phyloP scores from a whole-genome alignment of 1,140 invertebrate genomes.

The Aphaenogaster floridana region DNA sequence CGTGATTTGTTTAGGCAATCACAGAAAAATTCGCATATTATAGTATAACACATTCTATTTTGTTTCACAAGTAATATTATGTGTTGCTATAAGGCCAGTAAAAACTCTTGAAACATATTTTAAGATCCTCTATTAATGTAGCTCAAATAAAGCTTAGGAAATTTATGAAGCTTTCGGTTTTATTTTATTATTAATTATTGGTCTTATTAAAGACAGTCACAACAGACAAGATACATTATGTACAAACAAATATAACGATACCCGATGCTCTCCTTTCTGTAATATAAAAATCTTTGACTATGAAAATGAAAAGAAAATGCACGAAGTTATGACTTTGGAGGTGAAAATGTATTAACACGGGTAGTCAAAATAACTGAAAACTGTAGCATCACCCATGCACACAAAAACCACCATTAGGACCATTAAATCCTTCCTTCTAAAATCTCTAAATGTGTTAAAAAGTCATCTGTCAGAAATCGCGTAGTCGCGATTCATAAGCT shows the following conservation, averaged over 20 bases:
- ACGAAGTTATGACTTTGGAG: neutral
- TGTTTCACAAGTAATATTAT: slow-evolving; percentile 33
- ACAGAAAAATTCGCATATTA: slow-evolving; percentile 9
- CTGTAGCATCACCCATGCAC: slow-evolving; percentile 54
- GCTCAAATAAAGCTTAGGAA: slow-evolving; percentile 29
- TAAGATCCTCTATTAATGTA: neutral
- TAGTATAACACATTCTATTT: slow-evolving; percentile 38
- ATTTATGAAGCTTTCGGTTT: slow-evolving; percentile 41
- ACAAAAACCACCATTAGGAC: slow-evolving; percentile 43
- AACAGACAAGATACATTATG: slow-evolving; percentile 17
- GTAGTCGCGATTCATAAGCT: neutral
- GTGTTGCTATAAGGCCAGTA: slow-evolving; percentile 45
- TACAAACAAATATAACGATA: slow-evolving; percentile 30
- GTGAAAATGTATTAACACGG: slow-evolving; percentile 13
- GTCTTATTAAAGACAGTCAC: slow-evolving; percentile 14
- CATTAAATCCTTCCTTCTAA: slow-evolving; percentile 37
- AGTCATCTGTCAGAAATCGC: slow-evolving; percentile 28
- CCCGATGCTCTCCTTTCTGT: neutral
- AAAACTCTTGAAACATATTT: slow-evolving; percentile 34
- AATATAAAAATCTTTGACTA: slow-evolving; percentile 42
- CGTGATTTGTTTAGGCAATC: slow-evolving; percentile 18
- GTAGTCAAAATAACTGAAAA: slow-evolving; percentile 54
- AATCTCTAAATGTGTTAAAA: slow-evolving; percentile 52
- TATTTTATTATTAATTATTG: slow-evolving; percentile 32
- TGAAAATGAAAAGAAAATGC: slow-evolving; percentile 28